phyloP scores from a whole-genome alignment of 2,888 invertebrate species.

The Tetragonula carbonaria region DNA sequence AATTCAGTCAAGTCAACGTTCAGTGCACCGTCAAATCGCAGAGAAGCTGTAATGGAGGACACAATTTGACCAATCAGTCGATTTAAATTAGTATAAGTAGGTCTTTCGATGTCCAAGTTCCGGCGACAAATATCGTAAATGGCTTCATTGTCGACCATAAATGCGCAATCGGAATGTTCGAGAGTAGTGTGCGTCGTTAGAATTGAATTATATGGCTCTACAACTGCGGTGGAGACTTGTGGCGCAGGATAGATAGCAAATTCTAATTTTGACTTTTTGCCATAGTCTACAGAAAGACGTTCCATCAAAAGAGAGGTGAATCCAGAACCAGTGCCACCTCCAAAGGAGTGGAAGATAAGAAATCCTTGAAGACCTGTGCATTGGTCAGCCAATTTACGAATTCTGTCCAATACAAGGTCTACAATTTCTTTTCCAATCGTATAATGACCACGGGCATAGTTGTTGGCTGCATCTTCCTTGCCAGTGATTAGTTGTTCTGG shows the following conservation, averaged over 20 bases:
- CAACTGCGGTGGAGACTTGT: constrained; percentile 94
- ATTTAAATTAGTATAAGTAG: constrained; percentile 98
- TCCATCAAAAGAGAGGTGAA: constrained; percentile 98
- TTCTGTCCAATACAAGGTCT: constrained; percentile 94
- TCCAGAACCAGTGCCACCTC: constrained; percentile 96
- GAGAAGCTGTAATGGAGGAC: constrained; percentile 95
- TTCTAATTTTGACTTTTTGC: constrained; percentile 97
- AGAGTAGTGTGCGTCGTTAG: constrained; percentile 97
- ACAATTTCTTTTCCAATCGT: constrained; percentile 98
- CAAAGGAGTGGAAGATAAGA: constrained; percentile 98
- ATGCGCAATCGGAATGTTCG: constrained; percentile 95
- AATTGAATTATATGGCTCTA: constrained; percentile 99
- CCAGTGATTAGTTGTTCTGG: constrained; percentile 98
- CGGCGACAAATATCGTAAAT: constrained; percentile 97
- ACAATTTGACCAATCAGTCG: constrained; percentile 98
- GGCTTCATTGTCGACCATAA: constrained; percentile 97
- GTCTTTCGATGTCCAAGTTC: constrained; percentile 97
- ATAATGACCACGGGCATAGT: constrained; percentile 99
- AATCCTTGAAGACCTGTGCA: constrained; percentile 97
- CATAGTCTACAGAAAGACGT: constrained; percentile 97
- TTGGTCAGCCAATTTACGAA: constrained; percentile 95
- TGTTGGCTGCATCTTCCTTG: constrained; percentile 99
- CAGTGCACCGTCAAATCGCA: constrained; percentile 95
- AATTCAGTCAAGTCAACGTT: constrained; percentile 96
- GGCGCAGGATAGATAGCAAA: constrained; percentile 97